Evolutionary conservation across 1,140 invertebrate genomes (phyloP), one percentile per base, ranked within the genome.

Genomic region (Macrocentrus cingulum): DNA sequence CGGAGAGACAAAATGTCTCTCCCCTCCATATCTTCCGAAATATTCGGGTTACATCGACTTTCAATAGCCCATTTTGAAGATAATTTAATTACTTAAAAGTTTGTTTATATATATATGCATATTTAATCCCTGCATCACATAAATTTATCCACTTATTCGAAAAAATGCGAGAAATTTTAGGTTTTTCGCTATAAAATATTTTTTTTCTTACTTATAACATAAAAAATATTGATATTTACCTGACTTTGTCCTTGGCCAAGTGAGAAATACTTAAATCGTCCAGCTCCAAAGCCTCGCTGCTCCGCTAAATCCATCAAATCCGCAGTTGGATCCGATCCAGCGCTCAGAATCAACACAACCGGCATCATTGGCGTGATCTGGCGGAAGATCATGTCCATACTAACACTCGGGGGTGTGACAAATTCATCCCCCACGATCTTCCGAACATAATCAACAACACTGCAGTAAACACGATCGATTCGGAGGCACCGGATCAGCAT

Each of bases 261-360:
- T 0, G 92, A 95, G 7, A 95, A 80, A 68, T 91, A 90, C 68
- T 88, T 87, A 62, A 95, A 89, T 66, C 87, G 89, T 52, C 85
- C 87, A 39, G 84, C 85, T 1, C 86, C 86, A 65, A 85, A 88
- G 15, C 87, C 87, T 52, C 78, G 83, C 57, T 79, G 79, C 44
- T 93, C 90, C 0, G 90, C 91, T 16, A 95, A 70, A 76, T 94
- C 95, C 82, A 92, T 89, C n/a, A 97, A 72, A 70, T 95, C 92
- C 42, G 84, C 85, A 0, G 91, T 91, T 16, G 92, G 92, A 81
- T 97, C 92, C 0, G 91, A 91, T 0, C 92, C 92, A 7, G 91
- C 89, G 68, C 90, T 93, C 18, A 95, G 79, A 54, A 95, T 90
- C 69, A 97, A 94, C 41, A 94, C 86, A 11, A 95, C 88, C 0